Conservation (phyloP, 1,140 invertebrate species). For the Drosophila parabipectinata region DNA sequence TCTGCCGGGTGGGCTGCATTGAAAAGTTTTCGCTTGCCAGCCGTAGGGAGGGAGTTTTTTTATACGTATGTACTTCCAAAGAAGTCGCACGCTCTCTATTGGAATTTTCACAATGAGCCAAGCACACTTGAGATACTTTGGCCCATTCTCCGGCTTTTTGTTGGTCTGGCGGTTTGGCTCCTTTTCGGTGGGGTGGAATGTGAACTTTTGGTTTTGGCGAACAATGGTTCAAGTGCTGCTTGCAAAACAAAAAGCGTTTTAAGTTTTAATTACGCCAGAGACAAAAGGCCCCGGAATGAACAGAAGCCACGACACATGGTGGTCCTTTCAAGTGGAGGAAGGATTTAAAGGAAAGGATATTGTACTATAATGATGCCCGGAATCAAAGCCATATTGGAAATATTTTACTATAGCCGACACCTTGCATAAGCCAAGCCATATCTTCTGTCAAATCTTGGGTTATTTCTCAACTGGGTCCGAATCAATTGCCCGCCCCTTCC, state of each 20-base stretch:
- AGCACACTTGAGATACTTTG: conserved; percentile 67
- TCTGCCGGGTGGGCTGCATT: conserved; percentile 24
- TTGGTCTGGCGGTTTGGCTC: conserved; percentile 32
- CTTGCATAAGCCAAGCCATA: conserved; percentile 39
- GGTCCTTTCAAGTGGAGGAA: conserved; percentile 35
- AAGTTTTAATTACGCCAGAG: conserved; percentile 76
- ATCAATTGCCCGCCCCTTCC: conserved; percentile 25
- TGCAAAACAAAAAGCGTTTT: conserved; percentile 82
- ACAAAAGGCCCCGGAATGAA: conserved; percentile 52
- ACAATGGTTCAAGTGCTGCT: conserved; percentile 79
- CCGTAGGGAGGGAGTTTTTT: conserved; percentile 20
- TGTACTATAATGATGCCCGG: background rate
- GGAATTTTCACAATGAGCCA: conserved; percentile 77
- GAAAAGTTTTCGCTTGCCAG: conserved; percentile 50
- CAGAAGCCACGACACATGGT: conserved; percentile 51
- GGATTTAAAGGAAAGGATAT: background rate
- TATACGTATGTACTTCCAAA: conserved; percentile 9
- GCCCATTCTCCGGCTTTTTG: conserved; percentile 22
- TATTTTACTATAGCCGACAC: conserved; percentile 13
- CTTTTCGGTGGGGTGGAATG: conserved; percentile 37
- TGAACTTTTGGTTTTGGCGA: conserved; percentile 70
- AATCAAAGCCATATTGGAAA: conserved; percentile 28
- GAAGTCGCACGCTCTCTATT: conserved; percentile 78
- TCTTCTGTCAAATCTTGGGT: conserved; percentile 61
- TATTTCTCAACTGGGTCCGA: conserved; percentile 49